A percentile compares a stretch with the other conserved stretches of the same genome.
Conservation (phyloP, 1,140 invertebrate genomes). For the Papilio polyxenes region DNA sequence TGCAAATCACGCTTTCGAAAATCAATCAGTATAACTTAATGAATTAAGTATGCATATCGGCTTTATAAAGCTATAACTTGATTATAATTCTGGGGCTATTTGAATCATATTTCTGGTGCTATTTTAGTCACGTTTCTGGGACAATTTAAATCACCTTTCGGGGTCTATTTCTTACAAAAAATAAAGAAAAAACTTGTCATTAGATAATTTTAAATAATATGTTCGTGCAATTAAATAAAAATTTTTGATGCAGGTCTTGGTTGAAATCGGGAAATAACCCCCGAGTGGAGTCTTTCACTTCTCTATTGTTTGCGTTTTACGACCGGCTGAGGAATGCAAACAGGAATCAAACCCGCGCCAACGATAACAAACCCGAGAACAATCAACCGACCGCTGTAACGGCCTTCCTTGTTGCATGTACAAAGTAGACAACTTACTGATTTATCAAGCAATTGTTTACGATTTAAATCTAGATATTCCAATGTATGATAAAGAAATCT, state of each 20-base stretch:
- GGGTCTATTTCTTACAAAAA: background rate
- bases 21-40: background rate
- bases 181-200: background rate
- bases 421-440: background rate
- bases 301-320: conserved; percentile 63
- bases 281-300: conserved; percentile 34
- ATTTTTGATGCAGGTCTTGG: background rate
- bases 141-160: background rate
- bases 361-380: conserved; percentile 59
- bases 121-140: too few species aligned
- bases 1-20: background rate
- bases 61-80: background rate
- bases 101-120: too few species aligned
- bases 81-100: too few species aligned
- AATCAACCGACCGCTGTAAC: conserved; percentile 46
- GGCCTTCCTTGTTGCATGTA: conserved; percentile 45
- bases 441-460: conserved; percentile 23
- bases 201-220: too few species aligned
- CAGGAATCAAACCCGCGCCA: conserved; percentile 57
- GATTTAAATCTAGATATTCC: background rate
- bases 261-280: conserved; percentile 30
- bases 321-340: conserved; percentile 62
- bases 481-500: background rate
- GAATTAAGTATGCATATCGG: background rate
- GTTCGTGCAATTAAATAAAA: background rate